phyloP scores from a whole-genome alignment of 2,888 invertebrate genomes.

The Habroteleia sp. region DNA sequence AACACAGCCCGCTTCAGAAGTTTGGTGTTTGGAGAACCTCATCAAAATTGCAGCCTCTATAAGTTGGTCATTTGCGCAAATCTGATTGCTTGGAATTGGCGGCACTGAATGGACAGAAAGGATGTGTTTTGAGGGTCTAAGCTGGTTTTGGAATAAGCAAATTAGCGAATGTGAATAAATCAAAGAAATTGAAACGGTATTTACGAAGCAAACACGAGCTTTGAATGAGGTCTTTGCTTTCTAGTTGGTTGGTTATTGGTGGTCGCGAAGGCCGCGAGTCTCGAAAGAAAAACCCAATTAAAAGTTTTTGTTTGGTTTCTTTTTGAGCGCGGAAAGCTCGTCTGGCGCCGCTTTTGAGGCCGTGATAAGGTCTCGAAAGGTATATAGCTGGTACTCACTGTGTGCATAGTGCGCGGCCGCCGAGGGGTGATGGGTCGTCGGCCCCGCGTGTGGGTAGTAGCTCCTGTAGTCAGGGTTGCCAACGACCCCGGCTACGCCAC shows the following conservation, averaged over 20 bases:
- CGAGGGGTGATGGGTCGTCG: constrained; percentile 78
- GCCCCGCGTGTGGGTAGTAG: constrained; percentile 79
- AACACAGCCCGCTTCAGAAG: no score
- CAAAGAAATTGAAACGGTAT: constrained; percentile 10
- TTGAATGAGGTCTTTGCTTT: no score
- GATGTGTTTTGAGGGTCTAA: background rate
- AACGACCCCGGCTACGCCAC: constrained; percentile 73
- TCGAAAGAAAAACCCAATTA: constrained; percentile 42
- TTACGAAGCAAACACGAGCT: constrained; percentile 13
- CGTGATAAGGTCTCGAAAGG: constrained; percentile 31
- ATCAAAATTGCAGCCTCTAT: no score
- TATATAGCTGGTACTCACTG: constrained; percentile 76
- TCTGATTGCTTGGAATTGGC: no score
- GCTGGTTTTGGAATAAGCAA: constrained; percentile 1
- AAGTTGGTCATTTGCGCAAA: no score
- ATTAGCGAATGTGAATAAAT: constrained; percentile 25
- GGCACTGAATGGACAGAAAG: constrained; percentile 1
- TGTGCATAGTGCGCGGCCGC: constrained; percentile 80
- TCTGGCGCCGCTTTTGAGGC: constrained; percentile 22
- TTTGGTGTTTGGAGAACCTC: no score
- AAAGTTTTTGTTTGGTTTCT: constrained; percentile 12
- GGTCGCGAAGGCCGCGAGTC: background rate
- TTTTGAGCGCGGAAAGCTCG: constrained; percentile 5
- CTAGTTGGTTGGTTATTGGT: no score
- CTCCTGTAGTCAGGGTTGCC: constrained; percentile 79